Percentiles rank a stretch among this genome's conserved stretches.
Conservation (phyloP, 2,888 invertebrate species). For the Drosophila tripunctata region DNA sequence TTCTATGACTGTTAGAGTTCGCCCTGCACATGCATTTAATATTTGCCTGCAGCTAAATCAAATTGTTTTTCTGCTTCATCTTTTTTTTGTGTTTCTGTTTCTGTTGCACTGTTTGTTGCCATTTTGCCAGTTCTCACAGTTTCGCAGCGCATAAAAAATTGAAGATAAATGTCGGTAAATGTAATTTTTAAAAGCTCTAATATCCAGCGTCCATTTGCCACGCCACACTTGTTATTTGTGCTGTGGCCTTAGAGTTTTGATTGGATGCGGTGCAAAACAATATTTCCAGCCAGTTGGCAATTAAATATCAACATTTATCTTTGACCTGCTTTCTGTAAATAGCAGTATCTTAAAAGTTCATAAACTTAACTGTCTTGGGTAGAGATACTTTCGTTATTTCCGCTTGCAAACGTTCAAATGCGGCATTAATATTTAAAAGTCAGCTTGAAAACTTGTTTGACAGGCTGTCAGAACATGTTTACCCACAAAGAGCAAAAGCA, state of each 20-base stretch:
- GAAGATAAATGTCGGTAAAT: constrained; percentile 70
- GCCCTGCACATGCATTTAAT: constrained; percentile 64
- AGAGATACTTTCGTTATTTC: constrained; percentile 23
- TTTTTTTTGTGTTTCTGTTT: constrained; percentile 31
- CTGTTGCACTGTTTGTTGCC: constrained; percentile 3
- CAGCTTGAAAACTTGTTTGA: constrained; percentile 73
- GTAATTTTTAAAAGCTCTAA: constrained; percentile 73
- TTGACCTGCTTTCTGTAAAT: neutral
- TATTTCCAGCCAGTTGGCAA: constrained; percentile 19
- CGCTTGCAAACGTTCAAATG: constrained; percentile 43
- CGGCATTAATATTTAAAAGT: constrained; percentile 74
- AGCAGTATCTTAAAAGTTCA: constrained; percentile 2
- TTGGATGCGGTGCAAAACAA: constrained; percentile 32
- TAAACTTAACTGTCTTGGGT: neutral
- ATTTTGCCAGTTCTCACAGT: neutral
- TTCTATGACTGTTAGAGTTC: constrained; percentile 1
- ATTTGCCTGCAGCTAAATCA: constrained; percentile 74
- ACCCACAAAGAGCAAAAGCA: no score
- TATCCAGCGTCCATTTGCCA: constrained; percentile 60
- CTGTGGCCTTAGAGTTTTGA: constrained; percentile 45
- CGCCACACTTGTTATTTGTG: constrained; percentile 38
- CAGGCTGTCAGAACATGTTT: constrained; percentile 71
- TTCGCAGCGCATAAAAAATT: constrained; percentile 51
- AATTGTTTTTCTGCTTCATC: constrained; percentile 66
- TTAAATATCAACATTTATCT: constrained; percentile 26